These are phyloP conservation scores for Whitmania pigra DNA, from an alignment of 1,140 invertebrate species.

Conservation along the genomic window DNA sequence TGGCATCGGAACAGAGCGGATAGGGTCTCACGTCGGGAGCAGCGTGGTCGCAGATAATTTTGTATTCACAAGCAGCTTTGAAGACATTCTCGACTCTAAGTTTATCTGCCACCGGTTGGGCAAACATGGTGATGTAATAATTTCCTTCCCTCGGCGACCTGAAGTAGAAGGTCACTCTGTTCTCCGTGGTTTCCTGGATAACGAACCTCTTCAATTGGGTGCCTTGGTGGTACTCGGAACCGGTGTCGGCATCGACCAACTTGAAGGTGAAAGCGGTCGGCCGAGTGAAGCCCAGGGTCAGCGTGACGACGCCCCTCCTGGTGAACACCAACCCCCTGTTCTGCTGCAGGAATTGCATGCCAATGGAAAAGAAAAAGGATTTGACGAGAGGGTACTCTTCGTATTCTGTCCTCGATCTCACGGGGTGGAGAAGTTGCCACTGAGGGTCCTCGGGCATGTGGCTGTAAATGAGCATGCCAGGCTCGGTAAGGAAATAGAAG, in stretches of 20 bases:
- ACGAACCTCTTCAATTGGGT: constrained; percentile 39
- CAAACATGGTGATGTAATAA: constrained; percentile 43
- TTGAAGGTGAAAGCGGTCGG: constrained; percentile 42
- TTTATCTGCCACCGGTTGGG: constrained; percentile 24
- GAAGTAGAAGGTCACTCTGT: constrained; percentile 37
- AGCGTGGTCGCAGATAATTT: constrained; percentile 37
- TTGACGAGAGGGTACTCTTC: constrained; percentile 43
- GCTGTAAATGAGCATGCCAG: constrained; percentile 41
- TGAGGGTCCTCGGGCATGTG: constrained; percentile 39
- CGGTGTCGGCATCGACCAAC: constrained; percentile 35
- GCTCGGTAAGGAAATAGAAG: constrained; percentile 44
- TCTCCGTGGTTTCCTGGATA: constrained; percentile 38
- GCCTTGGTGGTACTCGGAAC: constrained; percentile 35
- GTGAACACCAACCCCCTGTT: constrained; percentile 35
- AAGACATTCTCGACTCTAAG: constrained; percentile 23
- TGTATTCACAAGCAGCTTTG: constrained; percentile 40
- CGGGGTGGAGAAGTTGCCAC: constrained; percentile 38
- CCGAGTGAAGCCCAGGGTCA: constrained; percentile 39
- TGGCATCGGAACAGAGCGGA: constrained; percentile 40
- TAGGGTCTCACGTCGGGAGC: constrained; percentile 34
- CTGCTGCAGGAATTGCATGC: constrained; percentile 41
- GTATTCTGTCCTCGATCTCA: constrained; percentile 35
- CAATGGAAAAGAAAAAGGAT: constrained; percentile 42
- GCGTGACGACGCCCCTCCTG: constrained; percentile 34
- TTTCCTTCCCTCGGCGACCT: constrained; percentile 37